These are phyloP conservation scores for Ectemnius lituratus DNA, from an alignment of 2,888 invertebrate species.

Conservation along the genomic window DNA sequence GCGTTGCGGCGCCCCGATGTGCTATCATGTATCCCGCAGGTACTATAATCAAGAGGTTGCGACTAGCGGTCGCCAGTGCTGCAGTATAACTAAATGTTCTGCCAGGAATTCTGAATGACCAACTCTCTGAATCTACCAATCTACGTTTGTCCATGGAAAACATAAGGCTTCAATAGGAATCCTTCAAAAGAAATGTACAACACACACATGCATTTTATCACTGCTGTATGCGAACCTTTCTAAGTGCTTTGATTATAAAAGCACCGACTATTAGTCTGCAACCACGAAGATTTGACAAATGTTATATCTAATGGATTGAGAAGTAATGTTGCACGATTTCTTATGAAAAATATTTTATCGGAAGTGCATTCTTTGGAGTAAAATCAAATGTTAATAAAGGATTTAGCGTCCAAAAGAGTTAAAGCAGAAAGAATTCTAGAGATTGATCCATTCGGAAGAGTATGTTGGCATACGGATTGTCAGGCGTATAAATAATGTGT, in stretches of 20 bases:
- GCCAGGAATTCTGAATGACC: constrained; percentile 50
- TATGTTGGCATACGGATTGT: constrained; percentile 14
- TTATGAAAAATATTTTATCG: too few species aligned
- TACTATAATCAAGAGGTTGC: constrained; percentile 66
- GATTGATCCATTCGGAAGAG: constrained; percentile 12
- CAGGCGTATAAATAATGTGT: constrained; percentile 42
- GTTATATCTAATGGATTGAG: too few species aligned
- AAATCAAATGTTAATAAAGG: background rate
- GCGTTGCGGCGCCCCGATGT: constrained; percentile 64
- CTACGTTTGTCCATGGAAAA: constrained; percentile 8
- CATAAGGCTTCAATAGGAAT: background rate
- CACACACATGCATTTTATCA: too few species aligned
- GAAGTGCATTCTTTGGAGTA: too few species aligned
- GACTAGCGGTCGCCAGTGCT: constrained; percentile 44
- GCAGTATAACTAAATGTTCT: constrained; percentile 64
- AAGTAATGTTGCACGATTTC: too few species aligned
- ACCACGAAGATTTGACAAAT: too few species aligned
- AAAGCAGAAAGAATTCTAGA: background rate
- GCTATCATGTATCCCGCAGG: constrained; percentile 71
- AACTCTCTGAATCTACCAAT: constrained; percentile 15
- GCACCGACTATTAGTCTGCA: too few species aligned
- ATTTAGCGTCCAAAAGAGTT: background rate
- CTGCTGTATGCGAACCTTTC: too few species aligned
- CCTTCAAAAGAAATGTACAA: too few species aligned
- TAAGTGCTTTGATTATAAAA: too few species aligned